Base-by-base conservation (phyloP, 2,888 invertebrate genomes). In the Cheilosia pagana region DNA sequence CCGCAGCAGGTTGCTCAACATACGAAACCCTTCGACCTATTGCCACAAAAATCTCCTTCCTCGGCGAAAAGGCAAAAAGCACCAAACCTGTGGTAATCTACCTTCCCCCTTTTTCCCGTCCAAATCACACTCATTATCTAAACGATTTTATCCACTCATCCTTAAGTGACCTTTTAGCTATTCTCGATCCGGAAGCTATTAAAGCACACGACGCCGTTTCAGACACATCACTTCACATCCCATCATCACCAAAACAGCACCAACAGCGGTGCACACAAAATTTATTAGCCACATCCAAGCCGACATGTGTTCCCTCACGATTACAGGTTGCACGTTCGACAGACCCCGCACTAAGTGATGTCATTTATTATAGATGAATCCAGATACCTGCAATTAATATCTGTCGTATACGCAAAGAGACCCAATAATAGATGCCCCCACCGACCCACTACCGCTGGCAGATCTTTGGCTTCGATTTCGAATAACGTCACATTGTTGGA, bases 301-400 rank as follows among this genome's bases (percentile, higher is more conserved):
- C 63, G 63, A 83, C 86, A 82, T 78, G 79, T 87, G 79, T 86
- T 87, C 81, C 75, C 74, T 48, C 81, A 79, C 86, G 85, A 86
- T 78, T 86, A 81, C 87, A 87, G 87, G 86, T 87, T 87, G 87
- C 85, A 75, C 65, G 16, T 60, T 76, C 71, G 55, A 62, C 52
- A 62, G 23, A 50, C n/a, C 76, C 81, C 43, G n/a, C n/a, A 43
- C 81, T 85, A 87, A 85, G 85, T 86, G 87, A 87, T 87, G 87
- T 87, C 87, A 87, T 87, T 87, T 87, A 85, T 87, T 87, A 87
- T 77, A 81, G 81, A 85, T 85, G 87, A 72, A 76, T 85, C 62
- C 77, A 85, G 85, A 87, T 87, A 81, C 81, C 74, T 81, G 72
- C 86, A 81, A 87, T 87, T 87, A 87, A 87, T 87, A 81, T 76